Evolutionary conservation across 2,888 invertebrate genomes (phyloP).

Genomic region (Brenthis daphne): DNA sequence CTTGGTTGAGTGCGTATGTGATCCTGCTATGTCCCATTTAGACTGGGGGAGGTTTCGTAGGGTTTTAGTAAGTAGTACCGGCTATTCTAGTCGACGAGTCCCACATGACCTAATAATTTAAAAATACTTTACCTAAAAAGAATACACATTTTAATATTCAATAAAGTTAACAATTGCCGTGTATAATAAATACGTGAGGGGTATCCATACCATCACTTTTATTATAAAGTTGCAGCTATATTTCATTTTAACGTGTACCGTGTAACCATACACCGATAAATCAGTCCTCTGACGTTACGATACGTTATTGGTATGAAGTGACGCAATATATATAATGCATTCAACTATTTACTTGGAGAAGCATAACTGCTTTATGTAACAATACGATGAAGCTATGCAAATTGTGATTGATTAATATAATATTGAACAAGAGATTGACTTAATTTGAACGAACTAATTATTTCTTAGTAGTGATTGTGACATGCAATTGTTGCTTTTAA

Average conservation of each 20-base stretch:
- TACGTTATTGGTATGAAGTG: slow-evolving; percentile 8
- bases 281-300: slow-evolving; percentile 27
- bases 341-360: neutral
- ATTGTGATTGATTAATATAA: slow-evolving; percentile 11
- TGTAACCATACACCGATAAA: slow-evolving; percentile 23
- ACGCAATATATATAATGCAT: neutral
- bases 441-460: neutral
- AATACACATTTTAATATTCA: neutral
- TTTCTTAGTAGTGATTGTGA: neutral
- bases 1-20: too few species aligned
- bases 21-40: too few species aligned
- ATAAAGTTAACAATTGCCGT: slow-evolving; percentile 5
- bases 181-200: slow-evolving; percentile 9
- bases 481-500: neutral
- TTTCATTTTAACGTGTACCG: slow-evolving; percentile 30
- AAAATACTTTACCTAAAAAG: neutral
- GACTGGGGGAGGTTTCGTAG: too few species aligned
- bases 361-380: neutral
- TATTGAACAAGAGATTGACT: neutral
- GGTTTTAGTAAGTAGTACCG: too few species aligned
- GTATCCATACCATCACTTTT: slow-evolving; percentile 28
- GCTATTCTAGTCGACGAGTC: too few species aligned
- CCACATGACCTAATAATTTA: neutral
- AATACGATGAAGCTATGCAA: slow-evolving; percentile 8
- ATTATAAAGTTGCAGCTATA: slow-evolving; percentile 18